Base-by-base conservation (phyloP, 2,113 vertebrate species). In the Nerophis lumbriciformis region DNA sequence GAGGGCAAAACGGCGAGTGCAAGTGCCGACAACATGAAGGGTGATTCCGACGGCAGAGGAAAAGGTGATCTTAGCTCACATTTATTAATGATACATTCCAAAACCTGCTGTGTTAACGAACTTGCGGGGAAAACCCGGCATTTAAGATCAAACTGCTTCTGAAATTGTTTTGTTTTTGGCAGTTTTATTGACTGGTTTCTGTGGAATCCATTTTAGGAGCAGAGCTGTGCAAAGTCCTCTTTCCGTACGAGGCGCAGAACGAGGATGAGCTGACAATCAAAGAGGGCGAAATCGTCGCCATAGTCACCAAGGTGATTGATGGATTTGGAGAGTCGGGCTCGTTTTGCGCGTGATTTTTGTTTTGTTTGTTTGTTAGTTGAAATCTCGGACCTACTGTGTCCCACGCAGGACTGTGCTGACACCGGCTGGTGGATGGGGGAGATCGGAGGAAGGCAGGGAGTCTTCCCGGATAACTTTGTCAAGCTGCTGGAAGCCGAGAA, bases 381-480 rank as follows among this genome's bases (percentile, higher is more conserved):
- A 19, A 53, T 15, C 16, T 4, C 16, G 47, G 2, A 61, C 47
- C 5, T 9, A 53, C 47, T 28, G 0, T 6, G 2, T 50, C 15
- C 51, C 5, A 1, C 66, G 14, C 84, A 99, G 97, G 95, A 98
- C 8, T 99, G 97, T 73, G 93, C 95, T 1, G 97, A 99, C 37
- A 90, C 93, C 1, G 97, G 97, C 59, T 98, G 97, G 97, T 99
- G 97, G 97, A 93, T 94, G 90, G 97, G 97, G 48, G 96, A 98
- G 79, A 82, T 95, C 68, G 93, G 92, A 4, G 93, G 94, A 65
- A 89, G 91, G 72, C 86, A 92, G 78, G 97, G 97, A 16, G 95
- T 99, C 16, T 99, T 99, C 80, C 97, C 97, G 6, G 97, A 99
- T 73, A 99, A 99, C 83, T 99, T 99, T 76, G 97, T 99, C 71